A percentile compares a stretch with the other conserved stretches of the same genome.
Conservation (phyloP, 2,888 invertebrate species). For the Coelinius sp. region DNA sequence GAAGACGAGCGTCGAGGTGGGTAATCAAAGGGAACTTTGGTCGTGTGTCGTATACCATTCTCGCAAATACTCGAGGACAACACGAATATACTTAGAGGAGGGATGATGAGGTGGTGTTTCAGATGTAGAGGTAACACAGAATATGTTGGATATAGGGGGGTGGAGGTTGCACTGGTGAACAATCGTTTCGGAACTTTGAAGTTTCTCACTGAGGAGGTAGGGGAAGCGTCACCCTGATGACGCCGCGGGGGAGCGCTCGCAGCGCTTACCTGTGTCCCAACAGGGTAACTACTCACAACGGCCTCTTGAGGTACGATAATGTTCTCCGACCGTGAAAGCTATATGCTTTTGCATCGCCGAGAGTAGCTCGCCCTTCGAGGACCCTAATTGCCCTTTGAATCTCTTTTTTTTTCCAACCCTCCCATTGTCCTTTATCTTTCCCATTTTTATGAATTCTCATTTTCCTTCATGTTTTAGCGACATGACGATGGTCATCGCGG, state of each 20-base stretch:
- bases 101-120: slow-evolving; percentile 35
- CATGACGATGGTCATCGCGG: slow-evolving; percentile 58
- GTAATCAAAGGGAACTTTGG: slow-evolving; percentile 61
- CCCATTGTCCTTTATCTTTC: background rate
- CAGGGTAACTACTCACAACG: slow-evolving; percentile 8
- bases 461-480: background rate
- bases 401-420: background rate
- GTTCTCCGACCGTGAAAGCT: slow-evolving; percentile 21
- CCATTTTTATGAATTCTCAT: background rate
- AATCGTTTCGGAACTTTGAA: slow-evolving; percentile 65
- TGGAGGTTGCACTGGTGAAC: slow-evolving; percentile 55
- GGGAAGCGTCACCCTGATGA: slow-evolving; percentile 31
- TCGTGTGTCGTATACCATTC: slow-evolving; percentile 50
- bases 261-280: slow-evolving; percentile 14
- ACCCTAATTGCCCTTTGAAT: slow-evolving; percentile 25
- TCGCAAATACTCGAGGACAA: slow-evolving; percentile 43
- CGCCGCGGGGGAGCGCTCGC: slow-evolving; percentile 23
- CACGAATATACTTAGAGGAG: slow-evolving; percentile 23
- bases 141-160: slow-evolving; percentile 36
- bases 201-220: slow-evolving; percentile 49
- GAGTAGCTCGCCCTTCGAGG: slow-evolving; percentile 9
- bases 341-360: slow-evolving; percentile 4
- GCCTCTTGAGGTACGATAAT: slow-evolving; percentile 21
- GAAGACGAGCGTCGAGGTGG: slow-evolving; percentile 50
- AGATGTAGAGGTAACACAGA: slow-evolving; percentile 26